Base-by-base conservation (phyloP, 2,888 invertebrate genomes). In the Zygaena filipendulae region DNA sequence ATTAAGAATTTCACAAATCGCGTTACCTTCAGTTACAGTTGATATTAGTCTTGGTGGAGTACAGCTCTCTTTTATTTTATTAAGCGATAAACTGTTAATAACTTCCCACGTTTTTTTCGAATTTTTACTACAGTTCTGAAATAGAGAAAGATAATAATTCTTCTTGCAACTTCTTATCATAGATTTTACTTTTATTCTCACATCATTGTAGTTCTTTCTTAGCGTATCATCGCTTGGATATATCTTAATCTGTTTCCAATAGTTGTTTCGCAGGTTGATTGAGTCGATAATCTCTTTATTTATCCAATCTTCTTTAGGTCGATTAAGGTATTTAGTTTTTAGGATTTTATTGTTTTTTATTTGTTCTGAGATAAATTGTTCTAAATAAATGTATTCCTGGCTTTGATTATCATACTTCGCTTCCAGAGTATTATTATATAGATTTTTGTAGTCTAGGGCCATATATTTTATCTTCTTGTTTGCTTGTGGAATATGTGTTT, bases 391-490 rank as follows among this genome's bases (percentile, higher is more conserved):
- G 9, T 32, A 32, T 3, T 14, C 11, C 3, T 10, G 8, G 10
- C 7, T 12, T 5, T 12, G 8, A n/a, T 20, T 20, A 9, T 20
- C 20, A 20, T 20, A 8, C 3, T 20, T 4, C n/a, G 20, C n/a
- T n/a, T 20, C n/a, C 7, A 20, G n/a, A 8, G n/a, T 3, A 20
- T 3, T 20, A n/a, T 14, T 25, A 6, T 3, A 19, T 4, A n/a
- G n/a, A n/a, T n/a, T 38, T 3, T 30, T 14, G 21, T 42, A 43
- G 18, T 42, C 23, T n/a, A 42, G 13, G 3, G 40, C 39, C 29
- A 39, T 28, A 28, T 40, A 42, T 21, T 33, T 23, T 3, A 30
- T 19, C 32, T 23, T 34, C 14, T 30, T 13, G 10, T 5, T 20
- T 23, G 5, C 24, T 23, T 33, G 13, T 4, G 27, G 27, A 34